A percentile compares a stretch with the other conserved stretches of the same genome.
Conservation (phyloP, 2,113 vertebrate species). For the Lophura nycthemera region DNA sequence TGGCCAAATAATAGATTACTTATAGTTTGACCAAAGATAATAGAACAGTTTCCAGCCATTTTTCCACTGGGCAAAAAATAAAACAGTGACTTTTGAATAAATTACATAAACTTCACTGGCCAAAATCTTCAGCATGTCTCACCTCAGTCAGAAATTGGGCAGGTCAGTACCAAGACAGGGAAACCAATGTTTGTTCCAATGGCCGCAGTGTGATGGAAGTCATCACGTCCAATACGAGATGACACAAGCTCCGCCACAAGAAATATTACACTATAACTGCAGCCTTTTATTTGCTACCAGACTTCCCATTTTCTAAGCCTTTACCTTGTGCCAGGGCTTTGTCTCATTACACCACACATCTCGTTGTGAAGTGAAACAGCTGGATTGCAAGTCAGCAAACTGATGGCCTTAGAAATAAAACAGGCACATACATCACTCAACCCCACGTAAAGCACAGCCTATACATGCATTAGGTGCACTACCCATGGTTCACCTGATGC, state of each 20-base stretch:
- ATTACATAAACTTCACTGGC: accelerated
- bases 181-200: not conserved
- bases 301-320: not conserved
- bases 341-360: not conserved
- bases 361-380: not conserved
- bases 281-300: not conserved
- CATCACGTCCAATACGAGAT: not conserved
- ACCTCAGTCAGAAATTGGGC: not conserved
- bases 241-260: not conserved
- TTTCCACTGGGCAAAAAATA: not conserved
- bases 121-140: accelerated
- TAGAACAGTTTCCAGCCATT: not conserved
- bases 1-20: not conserved
- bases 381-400: not conserved
- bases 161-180: not conserved
- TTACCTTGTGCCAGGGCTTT: not conserved
- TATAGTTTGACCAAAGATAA: not conserved
- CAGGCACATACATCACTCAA: too few species aligned
- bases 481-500: not conserved
- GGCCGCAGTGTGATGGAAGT: too few species aligned
- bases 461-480: accelerated
- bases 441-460: not conserved
- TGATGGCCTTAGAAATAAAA: not conserved
- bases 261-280: too few species aligned
- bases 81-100: not conserved